phyloP scores from a whole-genome alignment of 2,797 vertebrate genomes.

The Pempheris klunzingeri region DNA sequence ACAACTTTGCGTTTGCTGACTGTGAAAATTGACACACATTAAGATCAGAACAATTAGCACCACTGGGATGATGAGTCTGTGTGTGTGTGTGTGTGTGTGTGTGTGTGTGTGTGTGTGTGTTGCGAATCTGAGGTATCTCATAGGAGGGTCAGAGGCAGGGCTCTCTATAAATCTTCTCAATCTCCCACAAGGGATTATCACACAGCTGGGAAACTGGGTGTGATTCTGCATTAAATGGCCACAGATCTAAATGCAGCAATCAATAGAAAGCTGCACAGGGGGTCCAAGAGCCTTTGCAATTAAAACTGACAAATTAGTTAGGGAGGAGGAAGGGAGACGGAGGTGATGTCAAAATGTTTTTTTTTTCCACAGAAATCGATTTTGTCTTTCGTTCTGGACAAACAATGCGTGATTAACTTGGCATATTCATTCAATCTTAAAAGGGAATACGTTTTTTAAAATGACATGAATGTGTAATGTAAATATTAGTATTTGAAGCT shows the following conservation, averaged over 20 bases:
- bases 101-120: constrained; percentile 29
- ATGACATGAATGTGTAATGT: constrained; percentile 6
- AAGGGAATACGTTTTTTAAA: constrained; percentile 12
- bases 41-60: constrained; percentile 61
- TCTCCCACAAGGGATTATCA: constrained; percentile 62
- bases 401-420: constrained; percentile 25
- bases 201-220: constrained; percentile 62
- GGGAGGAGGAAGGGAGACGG: constrained; percentile 31
- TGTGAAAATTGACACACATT: constrained; percentile 64
- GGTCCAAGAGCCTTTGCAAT: constrained; percentile 73
- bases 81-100: constrained; percentile 16
- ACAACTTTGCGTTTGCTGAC: constrained; percentile 41
- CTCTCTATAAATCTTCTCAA: constrained; percentile 51
- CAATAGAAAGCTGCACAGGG: constrained; percentile 71
- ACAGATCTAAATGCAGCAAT: constrained; percentile 80
- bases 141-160: constrained; percentile 31
- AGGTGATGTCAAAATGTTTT: constrained; percentile 27
- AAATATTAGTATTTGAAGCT: constrained; percentile 37
- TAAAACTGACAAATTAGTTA: constrained; percentile 81
- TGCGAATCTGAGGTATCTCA: constrained; percentile 20
- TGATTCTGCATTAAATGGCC: constrained; percentile 83
- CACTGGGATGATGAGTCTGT: constrained; percentile 13
- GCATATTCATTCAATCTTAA: constrained; percentile 10
- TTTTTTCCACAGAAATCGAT: constrained; percentile 29
- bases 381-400: constrained; percentile 33